Conservation (phyloP, 1,140 invertebrate genomes). For the Pseudomyrmex pallidus region DNA sequence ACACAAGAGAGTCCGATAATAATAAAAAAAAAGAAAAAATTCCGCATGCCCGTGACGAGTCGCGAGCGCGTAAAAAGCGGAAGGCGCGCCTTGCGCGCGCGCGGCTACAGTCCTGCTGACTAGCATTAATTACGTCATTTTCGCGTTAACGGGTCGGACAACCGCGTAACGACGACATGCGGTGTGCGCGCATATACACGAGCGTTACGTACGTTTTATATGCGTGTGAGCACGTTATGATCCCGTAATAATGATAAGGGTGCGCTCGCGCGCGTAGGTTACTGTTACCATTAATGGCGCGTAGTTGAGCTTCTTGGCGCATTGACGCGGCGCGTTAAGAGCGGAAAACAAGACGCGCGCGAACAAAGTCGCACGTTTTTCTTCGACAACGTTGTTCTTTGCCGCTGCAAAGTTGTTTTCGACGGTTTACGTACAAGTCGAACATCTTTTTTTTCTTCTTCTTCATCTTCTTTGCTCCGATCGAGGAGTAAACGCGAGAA, state of each 20-base stretch:
- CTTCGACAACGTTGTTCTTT: background rate
- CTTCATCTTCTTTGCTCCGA: conserved; percentile 26
- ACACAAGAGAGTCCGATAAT: background rate
- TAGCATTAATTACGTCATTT: conserved; percentile 64
- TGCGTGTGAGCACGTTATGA: conserved; percentile 39
- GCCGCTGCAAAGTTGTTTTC: background rate
- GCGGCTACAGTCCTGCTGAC: conserved; percentile 32
- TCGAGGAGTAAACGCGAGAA: background rate
- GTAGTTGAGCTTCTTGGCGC: background rate
- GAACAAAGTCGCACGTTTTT: conserved; percentile 22
- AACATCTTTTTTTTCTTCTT: conserved; percentile 14
- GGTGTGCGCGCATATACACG: conserved; percentile 3
- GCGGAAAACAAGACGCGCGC: conserved; percentile 19
- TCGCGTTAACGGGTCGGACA: conserved; percentile 53
- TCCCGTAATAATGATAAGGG: conserved; percentile 57
- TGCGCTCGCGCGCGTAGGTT: conserved; percentile 19
- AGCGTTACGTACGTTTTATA: too few species aligned
- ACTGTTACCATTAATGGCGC: conserved; percentile 48
- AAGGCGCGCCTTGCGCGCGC: conserved; percentile 21
- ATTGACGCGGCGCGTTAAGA: conserved; percentile 9
- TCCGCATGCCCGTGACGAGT: conserved; percentile 35
- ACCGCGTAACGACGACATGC: conserved; percentile 51
- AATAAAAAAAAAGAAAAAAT: conserved; percentile 3
- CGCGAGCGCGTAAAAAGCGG: conserved; percentile 40
- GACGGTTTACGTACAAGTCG: conserved; percentile 24